Evolutionary conservation across 2,888 invertebrate genomes (phyloP).

Genomic region (Atrina japonica): DNA sequence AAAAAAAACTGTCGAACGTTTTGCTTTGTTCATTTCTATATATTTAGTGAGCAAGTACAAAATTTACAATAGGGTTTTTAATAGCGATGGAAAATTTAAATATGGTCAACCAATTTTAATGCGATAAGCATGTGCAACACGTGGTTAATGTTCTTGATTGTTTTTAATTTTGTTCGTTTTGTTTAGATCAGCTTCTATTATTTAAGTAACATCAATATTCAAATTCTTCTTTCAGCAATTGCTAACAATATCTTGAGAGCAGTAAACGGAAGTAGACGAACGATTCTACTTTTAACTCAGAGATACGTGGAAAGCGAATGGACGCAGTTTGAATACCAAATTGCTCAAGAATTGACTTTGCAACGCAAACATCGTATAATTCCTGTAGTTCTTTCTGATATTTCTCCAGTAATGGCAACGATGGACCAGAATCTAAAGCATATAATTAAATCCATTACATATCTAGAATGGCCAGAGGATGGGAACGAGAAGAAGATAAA

Average conservation of each 20-base stretch:
- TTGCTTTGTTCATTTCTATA: too few species aligned
- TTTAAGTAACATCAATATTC: too few species aligned
- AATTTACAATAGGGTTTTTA: too few species aligned
- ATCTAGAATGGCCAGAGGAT: constrained; percentile 58
- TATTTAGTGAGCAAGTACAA: too few species aligned
- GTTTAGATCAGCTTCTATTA: too few species aligned
- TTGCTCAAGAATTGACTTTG: constrained; percentile 70
- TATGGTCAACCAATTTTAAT: too few species aligned
- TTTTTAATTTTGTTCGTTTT: too few species aligned
- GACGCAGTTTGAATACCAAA: constrained; percentile 66
- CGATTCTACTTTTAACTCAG: constrained; percentile 60
- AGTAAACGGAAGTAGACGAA: constrained; percentile 62
- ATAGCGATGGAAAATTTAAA: too few species aligned
- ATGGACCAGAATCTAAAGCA: constrained; percentile 59
- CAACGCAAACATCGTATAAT: constrained; percentile 65
- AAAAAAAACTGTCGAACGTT: too few species aligned
- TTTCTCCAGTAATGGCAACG: constrained; percentile 41
- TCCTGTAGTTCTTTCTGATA: constrained; percentile 63
- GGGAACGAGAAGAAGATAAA: constrained; percentile 45
- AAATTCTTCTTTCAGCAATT: constrained; percentile 60
- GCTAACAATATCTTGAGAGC: constrained; percentile 67
- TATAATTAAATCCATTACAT: constrained; percentile 61
- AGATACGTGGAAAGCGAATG: constrained; percentile 65
- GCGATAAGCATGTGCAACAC: too few species aligned
- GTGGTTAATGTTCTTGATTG: too few species aligned